Base-by-base conservation (phyloP, 2,888 invertebrate genomes). In the Drosophila quasianomalipes region DNA sequence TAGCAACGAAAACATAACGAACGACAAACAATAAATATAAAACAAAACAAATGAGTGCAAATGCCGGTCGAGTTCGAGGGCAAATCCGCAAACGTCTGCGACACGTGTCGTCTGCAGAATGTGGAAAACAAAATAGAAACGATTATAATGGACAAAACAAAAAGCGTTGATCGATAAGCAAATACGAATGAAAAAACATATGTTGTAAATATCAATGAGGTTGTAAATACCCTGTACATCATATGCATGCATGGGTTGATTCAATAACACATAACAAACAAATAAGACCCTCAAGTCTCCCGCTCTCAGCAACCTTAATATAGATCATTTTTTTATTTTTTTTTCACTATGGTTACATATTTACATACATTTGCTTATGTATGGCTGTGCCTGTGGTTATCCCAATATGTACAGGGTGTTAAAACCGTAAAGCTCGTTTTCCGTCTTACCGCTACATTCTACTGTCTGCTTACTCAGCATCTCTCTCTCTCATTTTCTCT, bases 41-140 rank as follows among this genome's bases (percentile, higher is more conserved):
- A 49, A 44, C 44, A 12, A 33, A 58, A 57, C 52, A n/a, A 16
- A 47, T 16, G 7, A 26, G 16, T 9, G 26, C 26, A 26, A 47
- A 14, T 2, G 7, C 47, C 26, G 47, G 47, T 2, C 16, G 26
- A 2, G 26, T 47, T 16, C 30, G 39, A 26, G 53, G 39, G 2
- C 3, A 12, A 35, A 9, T 30, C 28, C 4, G 33, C 33, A 47
- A 39, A 30, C 10, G 47, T 63, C 28, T 31, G 16, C 37, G 2
- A 49, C 64, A 59, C 75, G 75, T 53, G 62, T 10, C 33, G 47
- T 35, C 7, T 1, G 19, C 1, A 19, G 39, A 53, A 65, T 54
- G 58, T 22, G 16, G 10, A 26, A 64, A 72, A 60, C 80, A 77
- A 70, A 78, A 80, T 33, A 79, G 30, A 72, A 37, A 2, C 65